Conservation (phyloP, 2,113 vertebrate genomes). For the Antechinus flavipes region DNA sequence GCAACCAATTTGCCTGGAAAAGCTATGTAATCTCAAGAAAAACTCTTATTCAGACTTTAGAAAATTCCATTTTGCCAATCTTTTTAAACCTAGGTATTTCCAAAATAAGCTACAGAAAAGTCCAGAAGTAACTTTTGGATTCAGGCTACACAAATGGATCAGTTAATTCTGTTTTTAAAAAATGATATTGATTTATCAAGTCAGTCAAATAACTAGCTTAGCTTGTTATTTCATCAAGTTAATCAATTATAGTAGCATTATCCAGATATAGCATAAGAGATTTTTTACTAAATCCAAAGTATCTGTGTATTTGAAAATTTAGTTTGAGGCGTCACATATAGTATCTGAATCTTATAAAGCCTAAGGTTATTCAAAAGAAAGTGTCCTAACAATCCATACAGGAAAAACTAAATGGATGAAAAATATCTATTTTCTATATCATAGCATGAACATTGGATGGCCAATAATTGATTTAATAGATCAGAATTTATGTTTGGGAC, state of each 20-base stretch:
- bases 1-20: slow-evolving; percentile 20
- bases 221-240: background rate
- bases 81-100: background rate
- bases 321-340: background rate
- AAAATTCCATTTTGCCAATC: slow-evolving; percentile 29
- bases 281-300: background rate
- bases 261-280: background rate
- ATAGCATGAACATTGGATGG: background rate
- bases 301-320: background rate
- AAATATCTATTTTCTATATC: background rate
- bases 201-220: slow-evolving; percentile 7
- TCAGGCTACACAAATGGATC: background rate
- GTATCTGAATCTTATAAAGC: background rate
- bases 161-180: background rate
- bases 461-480: background rate
- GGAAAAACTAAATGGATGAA: background rate
- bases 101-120: slow-evolving; percentile 5
- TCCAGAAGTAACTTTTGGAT: slow-evolving; percentile 22
- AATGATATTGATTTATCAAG: background rate
- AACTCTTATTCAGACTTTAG: slow-evolving; percentile 61
- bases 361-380: background rate
- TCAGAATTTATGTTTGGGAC: background rate
- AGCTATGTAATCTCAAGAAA: slow-evolving; percentile 33
- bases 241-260: background rate
- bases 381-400: background rate